These are phyloP conservation scores for Rhagologus leucostigma DNA, from an alignment of 2,113 vertebrate species.

Conservation along the genomic window DNA sequence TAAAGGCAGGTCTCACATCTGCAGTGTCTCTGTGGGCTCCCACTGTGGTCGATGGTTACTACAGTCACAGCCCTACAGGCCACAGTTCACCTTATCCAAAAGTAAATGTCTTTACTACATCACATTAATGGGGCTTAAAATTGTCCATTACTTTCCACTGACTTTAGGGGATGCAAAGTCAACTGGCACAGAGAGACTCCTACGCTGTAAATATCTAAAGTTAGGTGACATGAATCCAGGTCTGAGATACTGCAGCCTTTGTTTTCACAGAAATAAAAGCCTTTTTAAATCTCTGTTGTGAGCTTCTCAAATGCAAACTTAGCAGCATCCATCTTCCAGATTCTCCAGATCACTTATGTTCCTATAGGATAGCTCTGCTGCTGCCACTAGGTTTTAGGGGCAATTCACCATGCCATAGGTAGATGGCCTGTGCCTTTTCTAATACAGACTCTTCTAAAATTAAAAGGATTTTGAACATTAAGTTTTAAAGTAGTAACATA, in stretches of 20 bases:
- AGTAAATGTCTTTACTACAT: not conserved
- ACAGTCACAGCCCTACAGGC: not conserved
- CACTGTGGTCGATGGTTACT: not conserved
- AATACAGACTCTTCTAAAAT: not conserved
- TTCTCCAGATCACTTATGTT: not conserved
- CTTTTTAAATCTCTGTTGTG: not conserved
- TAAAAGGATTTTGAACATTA: not conserved
- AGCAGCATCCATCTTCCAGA: not conserved
- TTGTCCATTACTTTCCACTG: not conserved
- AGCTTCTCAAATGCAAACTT: not conserved
- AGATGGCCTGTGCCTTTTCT: not conserved
- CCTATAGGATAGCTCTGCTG: not conserved
- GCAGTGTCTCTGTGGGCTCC: not conserved
- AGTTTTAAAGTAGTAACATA: not conserved
- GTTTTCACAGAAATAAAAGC: not conserved
- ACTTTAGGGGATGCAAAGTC: not conserved
- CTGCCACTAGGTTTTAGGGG: not conserved
- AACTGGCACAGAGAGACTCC: not conserved
- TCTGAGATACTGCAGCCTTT: not conserved
- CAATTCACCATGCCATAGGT: not conserved
- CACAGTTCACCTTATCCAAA: not conserved
- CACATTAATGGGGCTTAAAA: not conserved
- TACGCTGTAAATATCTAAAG: accelerated
- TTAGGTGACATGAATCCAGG: not conserved
- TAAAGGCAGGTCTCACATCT: not conserved